These are phyloP conservation scores for Hyperoodon ampullatus DNA, from an alignment of 2,113 vertebrate genomes.

Conservation along the genomic window DNA sequence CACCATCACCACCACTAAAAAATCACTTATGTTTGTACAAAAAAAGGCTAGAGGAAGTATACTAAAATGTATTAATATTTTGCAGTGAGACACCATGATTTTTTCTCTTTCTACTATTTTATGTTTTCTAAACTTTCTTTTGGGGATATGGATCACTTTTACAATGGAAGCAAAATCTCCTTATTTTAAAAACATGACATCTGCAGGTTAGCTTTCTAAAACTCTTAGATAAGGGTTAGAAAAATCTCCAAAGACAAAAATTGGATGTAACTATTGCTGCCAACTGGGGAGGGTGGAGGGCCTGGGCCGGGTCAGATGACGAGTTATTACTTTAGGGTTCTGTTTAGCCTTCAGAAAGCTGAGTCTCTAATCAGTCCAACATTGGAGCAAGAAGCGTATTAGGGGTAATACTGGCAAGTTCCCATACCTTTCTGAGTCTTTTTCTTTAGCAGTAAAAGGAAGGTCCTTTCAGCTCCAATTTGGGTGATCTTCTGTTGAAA, in stretches of 20 bases:
- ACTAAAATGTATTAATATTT: background rate
- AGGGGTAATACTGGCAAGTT: background rate
- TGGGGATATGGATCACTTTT: background rate
- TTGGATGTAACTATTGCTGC: background rate
- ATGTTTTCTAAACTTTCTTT: background rate
- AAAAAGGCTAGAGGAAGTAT: background rate
- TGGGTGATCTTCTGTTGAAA: background rate
- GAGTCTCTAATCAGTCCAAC: background rate
- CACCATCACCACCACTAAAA: background rate
- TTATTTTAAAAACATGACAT: background rate
- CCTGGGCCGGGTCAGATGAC: background rate
- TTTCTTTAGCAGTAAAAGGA: background rate
- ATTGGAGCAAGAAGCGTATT: background rate
- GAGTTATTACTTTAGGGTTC: background rate
- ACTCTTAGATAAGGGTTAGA: background rate
- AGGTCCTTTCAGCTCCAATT: background rate
- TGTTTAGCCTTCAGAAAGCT: background rate
- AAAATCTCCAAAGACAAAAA: background rate
- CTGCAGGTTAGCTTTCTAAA: background rate
- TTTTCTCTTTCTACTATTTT: background rate
- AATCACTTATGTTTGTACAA: background rate
- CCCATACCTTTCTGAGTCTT: background rate
- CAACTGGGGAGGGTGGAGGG: background rate
- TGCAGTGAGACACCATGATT: background rate
- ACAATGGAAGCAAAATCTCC: background rate